Conservation (phyloP, 2,113 vertebrate species). For the Saguinus midas region DNA sequence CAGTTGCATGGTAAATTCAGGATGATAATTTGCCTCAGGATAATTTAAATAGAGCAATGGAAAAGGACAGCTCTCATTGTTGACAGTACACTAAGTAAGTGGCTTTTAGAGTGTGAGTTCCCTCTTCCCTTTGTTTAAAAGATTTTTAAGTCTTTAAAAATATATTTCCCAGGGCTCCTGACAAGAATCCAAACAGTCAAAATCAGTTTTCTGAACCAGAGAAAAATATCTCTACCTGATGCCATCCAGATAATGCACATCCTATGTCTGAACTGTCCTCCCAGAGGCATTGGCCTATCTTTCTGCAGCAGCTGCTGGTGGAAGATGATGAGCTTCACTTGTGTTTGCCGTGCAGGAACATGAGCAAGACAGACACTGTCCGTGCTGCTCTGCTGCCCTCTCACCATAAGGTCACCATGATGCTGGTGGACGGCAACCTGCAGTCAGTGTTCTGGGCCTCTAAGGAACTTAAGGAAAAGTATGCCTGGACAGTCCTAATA, state of each 20-base stretch:
- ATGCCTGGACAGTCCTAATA: not conserved
- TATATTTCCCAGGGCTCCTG: not conserved
- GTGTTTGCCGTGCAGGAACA: slow-evolving; percentile 91
- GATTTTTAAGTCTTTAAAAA: not conserved
- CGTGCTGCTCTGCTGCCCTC: slow-evolving; percentile 82
- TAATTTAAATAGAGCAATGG: not conserved
- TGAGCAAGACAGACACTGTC: slow-evolving; percentile 82
- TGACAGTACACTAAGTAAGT: no score
- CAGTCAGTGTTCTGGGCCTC: slow-evolving; percentile 86
- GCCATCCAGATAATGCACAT: not conserved
- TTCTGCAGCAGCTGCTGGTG: slow-evolving; percentile 88
- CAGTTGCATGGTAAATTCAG: not conserved
- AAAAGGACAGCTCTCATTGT: not conserved
- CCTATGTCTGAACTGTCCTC: not conserved
- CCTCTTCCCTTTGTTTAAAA: not conserved
- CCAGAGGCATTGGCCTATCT: slow-evolving; percentile 90
- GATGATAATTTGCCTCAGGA: not conserved
- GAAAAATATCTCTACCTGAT: not conserved
- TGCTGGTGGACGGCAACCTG: slow-evolving; percentile 89
- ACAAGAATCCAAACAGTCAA: not conserved
- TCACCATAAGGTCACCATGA: slow-evolving; percentile 82
- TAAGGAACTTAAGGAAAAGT: slow-evolving; percentile 88
- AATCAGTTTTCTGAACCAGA: not conserved
- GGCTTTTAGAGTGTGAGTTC: not conserved
- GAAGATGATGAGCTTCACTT: slow-evolving; percentile 85